A percentile compares a stretch with the other conserved stretches of the same genome.
Conservation (phyloP, 2,888 invertebrate genomes). For the Glyphotaelius pellucidus region DNA sequence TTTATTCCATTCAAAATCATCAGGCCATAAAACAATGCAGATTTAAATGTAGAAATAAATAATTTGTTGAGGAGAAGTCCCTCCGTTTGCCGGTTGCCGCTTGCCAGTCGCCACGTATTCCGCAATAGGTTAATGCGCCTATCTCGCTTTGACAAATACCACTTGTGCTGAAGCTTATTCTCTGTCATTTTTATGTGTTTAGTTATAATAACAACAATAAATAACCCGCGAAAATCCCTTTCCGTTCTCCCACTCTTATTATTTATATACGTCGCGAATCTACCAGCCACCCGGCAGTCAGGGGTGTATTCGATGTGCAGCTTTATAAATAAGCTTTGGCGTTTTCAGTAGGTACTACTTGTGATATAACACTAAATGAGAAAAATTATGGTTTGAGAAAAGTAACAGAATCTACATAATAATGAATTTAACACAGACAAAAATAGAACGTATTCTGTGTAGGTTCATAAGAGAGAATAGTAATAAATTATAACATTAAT, state of each 20-base stretch:
- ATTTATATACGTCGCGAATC: conserved; percentile 61
- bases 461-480: too few species aligned
- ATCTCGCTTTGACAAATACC: conserved; percentile 66
- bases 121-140: conserved; percentile 64
- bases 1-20: neutral
- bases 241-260: conserved; percentile 64
- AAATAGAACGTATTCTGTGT: too few species aligned
- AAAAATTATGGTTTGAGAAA: too few species aligned
- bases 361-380: too few species aligned
- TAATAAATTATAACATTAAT: too few species aligned
- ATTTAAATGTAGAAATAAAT: neutral
- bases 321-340: neutral
- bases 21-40: neutral
- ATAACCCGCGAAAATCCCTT: conserved; percentile 66
- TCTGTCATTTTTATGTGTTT: conserved; percentile 67
- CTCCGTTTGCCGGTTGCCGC: neutral
- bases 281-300: conserved; percentile 27
- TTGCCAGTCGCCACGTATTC: conserved; percentile 29
- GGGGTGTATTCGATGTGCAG: neutral
- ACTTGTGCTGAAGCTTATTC: conserved; percentile 66
- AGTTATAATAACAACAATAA: conserved; percentile 66
- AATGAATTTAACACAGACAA: too few species aligned
- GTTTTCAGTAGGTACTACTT: too few species aligned
- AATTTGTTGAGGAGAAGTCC: conserved; percentile 12
- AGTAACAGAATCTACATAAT: too few species aligned